phyloP scores from a whole-genome alignment of 2,888 invertebrate species.

The Hipparchia sbordonii region DNA sequence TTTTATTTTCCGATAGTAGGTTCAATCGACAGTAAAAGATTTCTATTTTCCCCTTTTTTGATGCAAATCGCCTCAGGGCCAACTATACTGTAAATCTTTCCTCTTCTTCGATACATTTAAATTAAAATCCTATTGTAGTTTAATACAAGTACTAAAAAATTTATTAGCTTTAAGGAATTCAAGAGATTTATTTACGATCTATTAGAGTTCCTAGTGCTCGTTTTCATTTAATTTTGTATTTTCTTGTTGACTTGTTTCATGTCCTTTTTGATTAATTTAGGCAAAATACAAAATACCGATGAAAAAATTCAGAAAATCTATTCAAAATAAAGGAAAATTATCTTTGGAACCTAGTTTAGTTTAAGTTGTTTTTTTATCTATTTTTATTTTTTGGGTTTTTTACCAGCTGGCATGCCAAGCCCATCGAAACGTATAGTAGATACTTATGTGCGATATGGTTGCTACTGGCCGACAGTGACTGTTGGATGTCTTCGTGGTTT shows the following conservation, averaged over 20 bases:
- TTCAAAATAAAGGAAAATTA: too few species aligned
- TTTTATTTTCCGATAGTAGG: neutral
- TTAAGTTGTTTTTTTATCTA: too few species aligned
- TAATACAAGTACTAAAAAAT: slow-evolving; percentile 1
- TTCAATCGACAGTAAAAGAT: neutral
- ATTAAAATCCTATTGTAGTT: slow-evolving; percentile 12
- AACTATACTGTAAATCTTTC: slow-evolving; percentile 8
- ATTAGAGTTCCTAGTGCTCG: neutral
- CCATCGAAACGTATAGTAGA: too few species aligned
- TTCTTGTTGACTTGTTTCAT: neutral
- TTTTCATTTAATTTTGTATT: neutral
- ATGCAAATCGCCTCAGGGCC: slow-evolving; percentile 1
- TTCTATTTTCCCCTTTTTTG: neutral
- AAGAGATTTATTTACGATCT: slow-evolving; percentile 2
- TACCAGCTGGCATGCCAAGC: too few species aligned
- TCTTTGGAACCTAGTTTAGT: too few species aligned
- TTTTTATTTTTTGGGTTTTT: too few species aligned
- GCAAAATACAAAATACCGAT: too few species aligned
- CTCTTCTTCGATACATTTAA: slow-evolving; percentile 4
- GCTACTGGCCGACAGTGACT: too few species aligned
- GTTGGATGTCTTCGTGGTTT: too few species aligned
- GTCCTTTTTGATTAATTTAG: neutral
- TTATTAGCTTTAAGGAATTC: slow-evolving; percentile 6
- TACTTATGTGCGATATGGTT: too few species aligned
- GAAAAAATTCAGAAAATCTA: neutral